These are phyloP conservation scores for Isotomurus palustris DNA, from an alignment of 2,888 invertebrate species.

Conservation along the genomic window DNA sequence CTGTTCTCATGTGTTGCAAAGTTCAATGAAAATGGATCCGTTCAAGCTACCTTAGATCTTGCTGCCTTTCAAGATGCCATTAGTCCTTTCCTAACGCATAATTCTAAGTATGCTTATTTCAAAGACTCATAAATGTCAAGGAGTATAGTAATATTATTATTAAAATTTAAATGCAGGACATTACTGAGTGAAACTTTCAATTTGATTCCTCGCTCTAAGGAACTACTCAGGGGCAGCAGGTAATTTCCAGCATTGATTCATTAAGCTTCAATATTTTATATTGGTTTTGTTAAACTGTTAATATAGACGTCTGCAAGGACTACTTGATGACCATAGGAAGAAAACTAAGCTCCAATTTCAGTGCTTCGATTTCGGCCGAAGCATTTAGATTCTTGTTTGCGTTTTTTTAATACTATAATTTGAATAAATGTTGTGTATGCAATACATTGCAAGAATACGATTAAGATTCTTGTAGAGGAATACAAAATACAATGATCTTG, in stretches of 20 bases:
- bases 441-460: too few species aligned
- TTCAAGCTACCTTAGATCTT: slow-evolving; percentile 76
- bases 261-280: slow-evolving; percentile 2
- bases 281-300: slow-evolving; percentile 32
- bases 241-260: slow-evolving; percentile 19
- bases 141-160: too few species aligned
- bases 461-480: too few species aligned
- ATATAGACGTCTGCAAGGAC: slow-evolving; percentile 60
- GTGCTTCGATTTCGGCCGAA: slow-evolving; percentile 20
- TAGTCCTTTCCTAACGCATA: slow-evolving; percentile 60
- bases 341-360: slow-evolving; percentile 42
- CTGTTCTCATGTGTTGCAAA: slow-evolving; percentile 71
- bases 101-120: slow-evolving; percentile 64
- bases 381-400: too few species aligned
- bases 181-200: slow-evolving; percentile 78
- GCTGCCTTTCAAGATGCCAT: slow-evolving; percentile 63
- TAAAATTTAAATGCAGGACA: too few species aligned
- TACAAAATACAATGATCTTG: too few species aligned
- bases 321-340: slow-evolving; percentile 51
- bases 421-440: too few species aligned
- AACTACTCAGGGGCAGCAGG: slow-evolving; percentile 57
- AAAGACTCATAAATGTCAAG: too few species aligned
- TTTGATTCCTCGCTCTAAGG: slow-evolving; percentile 64
- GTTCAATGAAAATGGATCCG: slow-evolving; percentile 65
- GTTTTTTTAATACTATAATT: too few species aligned